phyloP scores from a whole-genome alignment of 2,888 invertebrate genomes.

The Eulithis testata region DNA sequence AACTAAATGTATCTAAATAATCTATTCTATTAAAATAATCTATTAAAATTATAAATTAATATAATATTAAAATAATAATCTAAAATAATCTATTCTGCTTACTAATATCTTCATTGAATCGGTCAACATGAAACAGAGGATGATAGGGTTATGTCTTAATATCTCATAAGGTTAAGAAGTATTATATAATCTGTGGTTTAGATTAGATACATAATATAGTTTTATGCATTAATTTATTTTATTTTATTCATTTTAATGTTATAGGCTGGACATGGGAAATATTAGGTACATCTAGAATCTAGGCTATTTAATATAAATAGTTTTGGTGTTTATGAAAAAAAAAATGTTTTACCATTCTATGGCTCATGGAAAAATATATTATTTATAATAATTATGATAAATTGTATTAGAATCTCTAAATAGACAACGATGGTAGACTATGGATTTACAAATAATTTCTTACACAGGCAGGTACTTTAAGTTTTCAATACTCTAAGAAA shows the following conservation, averaged over 20 bases:
- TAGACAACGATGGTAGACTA: constrained; percentile 25
- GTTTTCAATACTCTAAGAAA: not conserved
- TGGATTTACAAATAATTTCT: constrained; percentile 5
- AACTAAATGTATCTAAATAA: not conserved
- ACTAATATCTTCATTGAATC: not conserved
- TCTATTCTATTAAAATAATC: too few relatives aligned
- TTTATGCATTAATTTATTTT: not conserved
- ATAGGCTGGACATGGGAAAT: constrained; percentile 10
- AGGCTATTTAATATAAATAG: too few relatives aligned
- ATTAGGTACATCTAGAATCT: too few relatives aligned
- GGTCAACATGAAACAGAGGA: not conserved
- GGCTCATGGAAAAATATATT: constrained; percentile 27
- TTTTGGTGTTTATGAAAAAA: too few relatives aligned
- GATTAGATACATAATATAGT: not conserved
- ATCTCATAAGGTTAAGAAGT: constrained; percentile 12
- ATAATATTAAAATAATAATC: too few relatives aligned
- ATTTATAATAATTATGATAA: constrained; percentile 14
- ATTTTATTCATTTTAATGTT: not conserved
- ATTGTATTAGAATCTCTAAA: constrained; percentile 23
- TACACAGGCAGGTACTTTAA: not conserved
- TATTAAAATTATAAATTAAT: too few relatives aligned
- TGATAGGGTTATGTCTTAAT: not conserved
- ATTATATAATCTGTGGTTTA: too few relatives aligned
- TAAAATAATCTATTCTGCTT: too few relatives aligned
- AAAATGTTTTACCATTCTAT: not conserved